Evolutionary conservation across 2,888 invertebrate genomes (phyloP).

Genomic region (Heliconius aoede): DNA sequence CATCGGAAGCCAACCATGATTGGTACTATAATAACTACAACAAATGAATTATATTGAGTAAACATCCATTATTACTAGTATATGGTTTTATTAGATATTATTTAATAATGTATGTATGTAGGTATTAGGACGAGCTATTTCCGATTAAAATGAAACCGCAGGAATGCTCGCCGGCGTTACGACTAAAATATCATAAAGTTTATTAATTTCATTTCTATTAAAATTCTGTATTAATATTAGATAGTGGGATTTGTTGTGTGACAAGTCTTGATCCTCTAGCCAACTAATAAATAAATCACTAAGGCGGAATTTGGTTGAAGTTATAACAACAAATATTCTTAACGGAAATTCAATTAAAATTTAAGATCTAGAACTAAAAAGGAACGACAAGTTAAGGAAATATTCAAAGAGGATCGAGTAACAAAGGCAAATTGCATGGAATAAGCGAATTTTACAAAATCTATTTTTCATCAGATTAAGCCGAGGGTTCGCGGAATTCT

Average conservation of each 20-base stretch:
- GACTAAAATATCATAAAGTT: neutral
- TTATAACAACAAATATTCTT: neutral
- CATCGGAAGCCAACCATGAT: conserved; percentile 67
- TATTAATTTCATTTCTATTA: neutral
- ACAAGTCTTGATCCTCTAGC: neutral
- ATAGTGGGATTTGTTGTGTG: neutral
- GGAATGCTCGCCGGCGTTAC: neutral
- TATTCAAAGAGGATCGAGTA: conserved; percentile 26
- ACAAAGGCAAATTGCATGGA: conserved; percentile 42
- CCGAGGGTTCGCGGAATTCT: conserved; percentile 33
- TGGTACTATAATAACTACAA: conserved; percentile 43
- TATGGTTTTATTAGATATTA: neutral
- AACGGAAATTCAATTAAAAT: conserved; percentile 2
- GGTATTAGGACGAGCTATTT: neutral
- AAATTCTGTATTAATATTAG: neutral
- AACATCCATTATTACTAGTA: neutral
- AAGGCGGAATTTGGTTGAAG: neutral
- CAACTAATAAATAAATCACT: too few species aligned
- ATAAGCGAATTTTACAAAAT: conserved; percentile 39
- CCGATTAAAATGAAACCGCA: conserved; percentile 1
- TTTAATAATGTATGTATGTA: neutral
- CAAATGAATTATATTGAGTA: conserved; percentile 17
- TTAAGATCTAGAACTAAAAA: conserved; percentile 4
- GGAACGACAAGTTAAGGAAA: conserved; percentile 12
- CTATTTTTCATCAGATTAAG: conserved; percentile 40